Base-by-base conservation (phyloP, 1,140 invertebrate species). In the Himalopsyche phryganea region DNA sequence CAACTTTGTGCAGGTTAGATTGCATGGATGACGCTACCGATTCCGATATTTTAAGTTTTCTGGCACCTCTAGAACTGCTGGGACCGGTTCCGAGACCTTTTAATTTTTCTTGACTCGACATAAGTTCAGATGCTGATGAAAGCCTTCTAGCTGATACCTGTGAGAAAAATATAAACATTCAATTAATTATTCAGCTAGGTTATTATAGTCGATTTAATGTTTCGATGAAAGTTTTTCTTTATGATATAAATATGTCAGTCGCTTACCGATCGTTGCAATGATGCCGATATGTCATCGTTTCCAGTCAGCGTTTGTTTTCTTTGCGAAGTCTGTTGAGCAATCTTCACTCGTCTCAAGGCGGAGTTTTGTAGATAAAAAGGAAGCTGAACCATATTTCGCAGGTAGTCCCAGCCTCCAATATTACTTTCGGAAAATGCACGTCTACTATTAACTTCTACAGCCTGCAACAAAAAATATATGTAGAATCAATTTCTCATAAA, bases 341-440 rank as follows among this genome's bases (percentile, higher is more conserved):
- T 78, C 71, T 92, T 92, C 0, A 94, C 90, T 66, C 92, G 89
- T 0, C 93, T 79, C 42, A 98, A 72, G 6, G 93, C 94, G 13
- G 95, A 95, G 75, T 97, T 98, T 80, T 98, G 96, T 11, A 98
- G 80, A 74, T 94, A 99, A 76, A 98, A 98, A 0, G 96, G 97
- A 59, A 99, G 77, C 71, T 98, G 96, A 1, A 99, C 94, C 79
- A 98, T 88, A 71, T 98, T 98, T 19, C 93, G 84, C 28, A 98
- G 76, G 70, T 97, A 98, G 74, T 96, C 94, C 77, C 94, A 91
- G 1, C 94, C 86, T 65, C 93, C 84, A 62, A 96, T 95, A 76
- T 93, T 94, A 19, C 90, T 92, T 68, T 95, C 91, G 10, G 84
- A 89, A 59, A 94, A 89, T 4, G 93, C 81, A 35, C 88, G 81